Conservation (phyloP, 2,888 invertebrate genomes). For the Mythimna loreyi region DNA sequence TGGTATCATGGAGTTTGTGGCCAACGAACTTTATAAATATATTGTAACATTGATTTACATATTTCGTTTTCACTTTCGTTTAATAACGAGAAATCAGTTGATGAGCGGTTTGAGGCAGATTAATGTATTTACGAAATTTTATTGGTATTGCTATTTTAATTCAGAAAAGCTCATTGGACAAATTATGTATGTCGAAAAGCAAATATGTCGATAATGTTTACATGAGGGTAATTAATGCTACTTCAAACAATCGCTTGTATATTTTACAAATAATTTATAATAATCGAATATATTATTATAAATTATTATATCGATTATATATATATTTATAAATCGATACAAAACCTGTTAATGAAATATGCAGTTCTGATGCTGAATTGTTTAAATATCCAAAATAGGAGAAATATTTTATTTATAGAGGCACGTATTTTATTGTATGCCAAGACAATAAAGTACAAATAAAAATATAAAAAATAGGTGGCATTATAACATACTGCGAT, state of each 20-base stretch:
- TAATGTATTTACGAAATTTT: constrained; percentile 3
- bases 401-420: background rate
- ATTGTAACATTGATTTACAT: constrained; percentile 11
- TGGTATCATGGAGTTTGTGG: constrained; percentile 38
- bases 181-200: background rate
- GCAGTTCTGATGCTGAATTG: constrained; percentile 9
- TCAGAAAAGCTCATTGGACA: background rate
- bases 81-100: constrained; percentile 17
- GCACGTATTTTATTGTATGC: too few relatives aligned
- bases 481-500: too few relatives aligned
- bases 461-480: too few relatives aligned
- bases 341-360: background rate
- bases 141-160: background rate
- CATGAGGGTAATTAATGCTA: background rate
- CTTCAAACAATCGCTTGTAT: background rate
- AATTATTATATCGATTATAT: too few relatives aligned
- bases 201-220: background rate
- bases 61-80: constrained; percentile 18
- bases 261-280: background rate
- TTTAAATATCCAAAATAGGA: constrained; percentile 17
- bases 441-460: too few relatives aligned
- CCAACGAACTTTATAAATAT: constrained; percentile 9
- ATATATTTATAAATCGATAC: too few relatives aligned
- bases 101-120: constrained; percentile 3
- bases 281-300: too few relatives aligned